phyloP scores from a whole-genome alignment of 1,140 invertebrate genomes.

The Onthophagus taurus region DNA sequence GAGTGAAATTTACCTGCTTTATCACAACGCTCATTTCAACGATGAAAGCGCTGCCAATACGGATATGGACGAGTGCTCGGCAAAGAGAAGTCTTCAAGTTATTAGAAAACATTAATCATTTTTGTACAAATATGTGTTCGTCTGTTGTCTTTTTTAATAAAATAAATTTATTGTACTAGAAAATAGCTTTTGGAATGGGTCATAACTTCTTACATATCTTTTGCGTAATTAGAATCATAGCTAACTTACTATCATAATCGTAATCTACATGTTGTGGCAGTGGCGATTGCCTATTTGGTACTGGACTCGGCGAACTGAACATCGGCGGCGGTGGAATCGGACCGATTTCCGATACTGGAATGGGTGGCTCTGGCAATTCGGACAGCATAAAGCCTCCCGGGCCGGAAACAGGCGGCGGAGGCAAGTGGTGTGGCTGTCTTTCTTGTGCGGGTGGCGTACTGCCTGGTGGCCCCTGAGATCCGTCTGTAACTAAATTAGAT shows the following conservation, averaged over 20 bases:
- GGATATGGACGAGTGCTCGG: no score
- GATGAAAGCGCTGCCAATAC: no score
- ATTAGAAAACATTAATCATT: no score
- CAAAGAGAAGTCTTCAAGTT: no score
- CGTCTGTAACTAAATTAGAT: conserved; percentile 44
- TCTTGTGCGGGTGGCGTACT: conserved; percentile 43
- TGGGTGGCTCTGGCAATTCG: conserved; percentile 81
- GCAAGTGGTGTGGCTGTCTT: conserved; percentile 37
- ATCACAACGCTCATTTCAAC: no score
- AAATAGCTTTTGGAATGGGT: no score
- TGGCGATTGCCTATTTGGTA: conserved; percentile 42
- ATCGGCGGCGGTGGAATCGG: conserved; percentile 91
- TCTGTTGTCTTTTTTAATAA: no score
- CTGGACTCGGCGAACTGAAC: conserved; percentile 84
- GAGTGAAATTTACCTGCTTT: no score
- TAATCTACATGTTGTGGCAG: conserved; percentile 41
- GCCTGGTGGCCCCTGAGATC: conserved; percentile 41
- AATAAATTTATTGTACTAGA: no score
- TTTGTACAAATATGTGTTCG: no score
- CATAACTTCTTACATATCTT: no score
- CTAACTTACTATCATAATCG: conserved; percentile 57
- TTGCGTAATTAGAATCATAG: no score
- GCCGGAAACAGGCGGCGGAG: conserved; percentile 28
- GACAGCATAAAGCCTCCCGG: conserved; percentile 56
- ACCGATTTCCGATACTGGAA: conserved; percentile 84